A percentile compares a stretch with the other conserved stretches of the same genome.
phyloP scores from a whole-genome alignment of 92 coral and sea anemone genomes.

The Porites lobata region DNA sequence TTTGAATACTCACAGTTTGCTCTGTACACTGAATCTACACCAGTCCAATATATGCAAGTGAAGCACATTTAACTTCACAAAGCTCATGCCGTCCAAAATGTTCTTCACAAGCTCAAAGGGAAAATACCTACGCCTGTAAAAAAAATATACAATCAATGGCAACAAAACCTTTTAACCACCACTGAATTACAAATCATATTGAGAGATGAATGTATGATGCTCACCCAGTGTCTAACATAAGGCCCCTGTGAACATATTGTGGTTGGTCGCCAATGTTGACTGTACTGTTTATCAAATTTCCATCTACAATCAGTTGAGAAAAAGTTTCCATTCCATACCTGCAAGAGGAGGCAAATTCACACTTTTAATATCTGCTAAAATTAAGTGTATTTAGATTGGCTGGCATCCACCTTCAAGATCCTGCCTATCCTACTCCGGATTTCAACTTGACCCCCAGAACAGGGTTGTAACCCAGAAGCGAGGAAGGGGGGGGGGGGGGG shows the following conservation, averaged over 20 bases:
- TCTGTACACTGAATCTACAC: slow-evolving; percentile 87
- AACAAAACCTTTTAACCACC: too few relatives aligned
- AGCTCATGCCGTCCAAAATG: slow-evolving; percentile 89
- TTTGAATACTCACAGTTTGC: slow-evolving; percentile 73
- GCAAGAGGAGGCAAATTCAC: background rate
- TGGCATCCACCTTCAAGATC: too few relatives aligned
- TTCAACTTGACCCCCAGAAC: too few relatives aligned
- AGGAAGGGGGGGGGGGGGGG: too few relatives aligned
- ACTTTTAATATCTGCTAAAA: background rate
- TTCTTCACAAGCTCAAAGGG: slow-evolving; percentile 81
- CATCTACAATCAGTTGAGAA: slow-evolving; percentile 72
- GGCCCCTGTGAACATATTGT: slow-evolving; percentile 72
- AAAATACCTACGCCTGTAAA: slow-evolving; percentile 74
- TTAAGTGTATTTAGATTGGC: too few relatives aligned
- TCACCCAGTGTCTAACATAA: slow-evolving; percentile 87
- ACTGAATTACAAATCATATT: background rate
- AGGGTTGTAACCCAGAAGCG: too few relatives aligned
- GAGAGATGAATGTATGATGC: background rate
- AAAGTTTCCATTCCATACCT: slow-evolving; percentile 87
- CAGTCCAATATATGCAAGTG: slow-evolving; percentile 79
- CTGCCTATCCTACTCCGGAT: too few relatives aligned
- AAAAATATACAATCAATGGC: background rate
- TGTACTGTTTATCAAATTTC: slow-evolving; percentile 56
- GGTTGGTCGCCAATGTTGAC: slow-evolving; percentile 68
- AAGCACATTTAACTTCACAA: slow-evolving; percentile 79